phyloP scores from a whole-genome alignment of 2,113 vertebrate genomes.

The Tyto alba region DNA sequence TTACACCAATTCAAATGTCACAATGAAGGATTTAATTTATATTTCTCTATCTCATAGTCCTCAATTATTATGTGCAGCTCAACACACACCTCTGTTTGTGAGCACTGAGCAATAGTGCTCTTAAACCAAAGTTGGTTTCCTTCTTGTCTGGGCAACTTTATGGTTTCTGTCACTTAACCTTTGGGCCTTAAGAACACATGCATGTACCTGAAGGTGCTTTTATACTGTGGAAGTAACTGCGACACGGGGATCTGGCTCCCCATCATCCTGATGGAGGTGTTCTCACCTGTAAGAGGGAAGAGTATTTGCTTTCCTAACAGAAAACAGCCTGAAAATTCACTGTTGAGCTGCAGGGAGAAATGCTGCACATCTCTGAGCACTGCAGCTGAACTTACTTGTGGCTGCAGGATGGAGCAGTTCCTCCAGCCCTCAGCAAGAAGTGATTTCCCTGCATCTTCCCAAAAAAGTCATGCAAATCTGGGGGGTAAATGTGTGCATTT shows the following conservation, averaged over 20 bases:
- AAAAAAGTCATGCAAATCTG: not conserved
- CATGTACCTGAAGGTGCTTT: not conserved
- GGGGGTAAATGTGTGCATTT: not conserved
- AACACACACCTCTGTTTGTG: not conserved
- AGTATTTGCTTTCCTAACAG: not conserved
- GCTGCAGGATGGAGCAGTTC: not conserved
- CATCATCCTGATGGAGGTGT: not conserved
- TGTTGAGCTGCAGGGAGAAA: not conserved
- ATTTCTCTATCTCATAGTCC: not conserved
- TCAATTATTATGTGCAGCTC: not conserved
- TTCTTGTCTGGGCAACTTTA: not conserved
- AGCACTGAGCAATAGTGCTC: not conserved
- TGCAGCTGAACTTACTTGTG: not conserved
- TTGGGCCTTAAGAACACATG: not conserved
- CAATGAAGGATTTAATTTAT: not conserved
- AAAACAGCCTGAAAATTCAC: not conserved
- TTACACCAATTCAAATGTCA: not conserved
- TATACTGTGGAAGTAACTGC: not conserved
- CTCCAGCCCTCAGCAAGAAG: not conserved
- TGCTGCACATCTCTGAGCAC: not conserved
- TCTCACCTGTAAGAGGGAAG: not conserved
- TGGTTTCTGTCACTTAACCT: not conserved
- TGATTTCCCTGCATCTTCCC: not conserved
- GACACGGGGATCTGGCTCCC: not conserved
- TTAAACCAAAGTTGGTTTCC: not conserved